Evolutionary conservation across 2,888 invertebrate genomes (phyloP).

Genomic region (Trichogramma dendrolimi): DNA sequence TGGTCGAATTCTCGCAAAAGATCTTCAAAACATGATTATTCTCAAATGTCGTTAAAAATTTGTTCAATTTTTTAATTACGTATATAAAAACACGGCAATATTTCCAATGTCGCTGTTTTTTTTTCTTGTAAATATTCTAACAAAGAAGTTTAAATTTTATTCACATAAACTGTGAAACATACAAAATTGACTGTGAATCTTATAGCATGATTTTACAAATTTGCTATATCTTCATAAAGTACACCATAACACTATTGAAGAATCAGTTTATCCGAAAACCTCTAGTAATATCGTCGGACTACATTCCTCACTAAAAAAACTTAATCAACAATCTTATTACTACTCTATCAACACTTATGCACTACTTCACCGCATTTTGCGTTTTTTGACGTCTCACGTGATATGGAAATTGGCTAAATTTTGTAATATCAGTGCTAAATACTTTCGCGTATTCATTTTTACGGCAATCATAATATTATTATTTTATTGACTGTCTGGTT

Average conservation of each 20-base stretch:
- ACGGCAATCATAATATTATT: slow-evolving; percentile 13
- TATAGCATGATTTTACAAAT: background rate
- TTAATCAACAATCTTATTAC: slow-evolving; percentile 44
- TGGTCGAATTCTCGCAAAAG: slow-evolving; percentile 15
- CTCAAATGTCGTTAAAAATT: slow-evolving; percentile 25
- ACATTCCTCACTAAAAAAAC: slow-evolving; percentile 32
- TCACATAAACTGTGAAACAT: slow-evolving; percentile 23
- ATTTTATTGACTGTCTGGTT: slow-evolving; percentile 29
- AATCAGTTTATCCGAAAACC: slow-evolving; percentile 10
- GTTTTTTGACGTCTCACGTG: slow-evolving; percentile 30
- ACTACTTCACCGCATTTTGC: slow-evolving; percentile 30
- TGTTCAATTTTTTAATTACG: slow-evolving; percentile 22
- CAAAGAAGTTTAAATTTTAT: slow-evolving; percentile 27
- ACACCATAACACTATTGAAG: slow-evolving; percentile 21
- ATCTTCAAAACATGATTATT: slow-evolving; percentile 14
- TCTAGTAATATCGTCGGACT: slow-evolving; percentile 19
- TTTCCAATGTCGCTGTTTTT: slow-evolving; percentile 15
- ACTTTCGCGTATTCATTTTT: slow-evolving; percentile 25
- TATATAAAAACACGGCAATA: slow-evolving; percentile 7
- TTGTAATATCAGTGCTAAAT: slow-evolving; percentile 36
- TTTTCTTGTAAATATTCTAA: slow-evolving; percentile 23
- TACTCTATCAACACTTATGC: slow-evolving; percentile 41
- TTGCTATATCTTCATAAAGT: slow-evolving; percentile 19
- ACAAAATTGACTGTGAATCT: slow-evolving; percentile 28
- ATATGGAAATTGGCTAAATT: slow-evolving; percentile 43